Evolutionary conservation across 2,888 invertebrate species (phyloP).

Genomic region (Papilio protenor): DNA sequence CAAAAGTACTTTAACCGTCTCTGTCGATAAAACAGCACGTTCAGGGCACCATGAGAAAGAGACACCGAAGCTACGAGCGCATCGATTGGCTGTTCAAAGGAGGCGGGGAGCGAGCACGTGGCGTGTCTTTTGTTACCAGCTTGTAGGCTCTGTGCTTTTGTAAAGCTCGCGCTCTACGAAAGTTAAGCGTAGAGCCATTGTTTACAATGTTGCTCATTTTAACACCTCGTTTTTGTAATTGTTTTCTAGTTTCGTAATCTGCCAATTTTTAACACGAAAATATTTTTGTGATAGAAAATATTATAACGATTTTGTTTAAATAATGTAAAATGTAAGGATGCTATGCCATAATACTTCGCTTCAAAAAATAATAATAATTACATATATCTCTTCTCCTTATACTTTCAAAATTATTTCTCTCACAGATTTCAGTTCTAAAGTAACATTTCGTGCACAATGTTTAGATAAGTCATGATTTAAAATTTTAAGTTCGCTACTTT

Average conservation of each 20-base stretch:
- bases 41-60: slow-evolving; percentile 58
- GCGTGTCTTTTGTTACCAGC: slow-evolving; percentile 65
- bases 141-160: slow-evolving; percentile 64
- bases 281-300: not conserved
- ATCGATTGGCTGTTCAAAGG: slow-evolving; percentile 79
- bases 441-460: too few species aligned
- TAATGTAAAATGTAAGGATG: not conserved
- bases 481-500: not conserved
- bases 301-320: not conserved
- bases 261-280: not conserved
- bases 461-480: not conserved
- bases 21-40: slow-evolving; percentile 74
- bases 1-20: slow-evolving; percentile 58
- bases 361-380: too few species aligned
- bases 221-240: slow-evolving; percentile 14
- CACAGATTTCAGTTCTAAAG: too few species aligned
- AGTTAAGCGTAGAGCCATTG: slow-evolving; percentile 59
- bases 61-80: slow-evolving; percentile 66
- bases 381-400: too few species aligned
- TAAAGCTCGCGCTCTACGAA: slow-evolving; percentile 61
- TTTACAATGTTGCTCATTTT: slow-evolving; percentile 49
- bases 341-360: not conserved
- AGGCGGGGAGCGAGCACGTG: slow-evolving; percentile 81
- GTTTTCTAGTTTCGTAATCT: not conserved
- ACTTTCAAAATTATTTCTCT: too few species aligned